Base-by-base conservation (phyloP, 2,888 invertebrate species). In the Papilio demoleus region DNA sequence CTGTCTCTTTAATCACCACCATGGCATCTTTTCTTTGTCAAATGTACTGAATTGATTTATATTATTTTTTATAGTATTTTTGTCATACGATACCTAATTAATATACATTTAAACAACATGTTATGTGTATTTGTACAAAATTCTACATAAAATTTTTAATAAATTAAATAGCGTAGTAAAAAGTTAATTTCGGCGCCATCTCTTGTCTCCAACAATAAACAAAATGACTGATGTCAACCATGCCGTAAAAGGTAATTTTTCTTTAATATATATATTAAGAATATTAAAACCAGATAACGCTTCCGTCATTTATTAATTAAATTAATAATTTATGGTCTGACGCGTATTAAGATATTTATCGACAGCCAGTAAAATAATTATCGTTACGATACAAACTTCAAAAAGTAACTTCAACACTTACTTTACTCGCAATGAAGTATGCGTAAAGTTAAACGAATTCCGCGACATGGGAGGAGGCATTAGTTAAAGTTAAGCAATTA, bases 401-500 rank as follows among this genome's bases (percentile, higher is more conserved):
- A 56, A n/a, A 53, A 69, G 69, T 61, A 61, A 61, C 65, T 65
- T 61, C 65, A 61, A 42, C 53, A 53, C 45, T 65, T 45, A 69
- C 61, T 61, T 82, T 79, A 81, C 80, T 78, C 73, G 71, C 76
- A 70, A 81, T 85, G 80, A 86, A 83, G 81, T 85, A 87, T 84
- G 84, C 82, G 76, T 81, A 74, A 86, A 88, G 80, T 87, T 85
- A 81, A 86, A 86, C 83, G 84, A 86, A 85, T 82, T 81, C 79
- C 76, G 80, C 80, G 85, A 85, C 86, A 83, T 76, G 82, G 81
- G 81, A 86, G 84, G 83, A 84, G 80, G 81, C 77, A 77, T 80
- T 76, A 82, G 81, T 82, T 84, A 85, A 92, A 92, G 88, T 92
- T 88, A 86, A 86, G 89, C 87, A 92, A 91, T 92, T 92, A 92